Conservation (phyloP, 2,888 invertebrate genomes). For the Helleia helle region DNA sequence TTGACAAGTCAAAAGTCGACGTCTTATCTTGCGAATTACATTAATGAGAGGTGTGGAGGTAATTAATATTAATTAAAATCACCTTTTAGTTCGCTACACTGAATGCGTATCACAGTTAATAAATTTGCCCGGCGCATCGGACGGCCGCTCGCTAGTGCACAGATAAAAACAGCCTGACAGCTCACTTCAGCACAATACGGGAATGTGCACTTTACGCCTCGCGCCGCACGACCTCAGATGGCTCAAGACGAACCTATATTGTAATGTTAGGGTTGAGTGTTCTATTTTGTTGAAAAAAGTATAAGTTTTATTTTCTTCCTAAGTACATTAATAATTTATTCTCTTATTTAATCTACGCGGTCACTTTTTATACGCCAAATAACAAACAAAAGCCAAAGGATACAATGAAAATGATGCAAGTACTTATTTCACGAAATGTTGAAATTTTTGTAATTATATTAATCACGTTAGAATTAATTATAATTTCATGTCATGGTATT, state of each 20-base stretch:
- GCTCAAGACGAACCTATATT: neutral
- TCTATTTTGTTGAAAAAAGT: conserved; percentile 2
- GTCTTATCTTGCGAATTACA: conserved; percentile 63
- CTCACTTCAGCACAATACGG: conserved; percentile 14
- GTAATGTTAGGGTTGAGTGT: conserved; percentile 9
- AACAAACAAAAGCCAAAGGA: neutral
- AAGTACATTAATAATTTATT: conserved; percentile 1
- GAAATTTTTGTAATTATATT: too few species aligned
- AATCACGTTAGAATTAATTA: too few species aligned
- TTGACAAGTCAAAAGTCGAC: conserved; percentile 37
- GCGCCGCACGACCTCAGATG: conserved; percentile 7
- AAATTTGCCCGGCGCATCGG: conserved; percentile 64
- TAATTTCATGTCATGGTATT: neutral
- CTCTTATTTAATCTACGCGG: conserved; percentile 3
- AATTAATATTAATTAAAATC: conserved; percentile 73
- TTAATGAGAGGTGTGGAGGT: conserved; percentile 71
- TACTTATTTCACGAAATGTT: too few species aligned
- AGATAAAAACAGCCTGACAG: conserved; percentile 61
- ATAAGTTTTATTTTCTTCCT: conserved; percentile 5
- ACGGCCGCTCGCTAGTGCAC: conserved; percentile 43
- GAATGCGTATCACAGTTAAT: conserved; percentile 72
- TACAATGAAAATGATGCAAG: too few species aligned
- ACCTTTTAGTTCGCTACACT: conserved; percentile 67
- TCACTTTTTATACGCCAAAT: neutral
- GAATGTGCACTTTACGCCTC: conserved; percentile 20